Evolutionary conservation across 2,888 invertebrate species (phyloP).

Genomic region (Encarsia formosa): DNA sequence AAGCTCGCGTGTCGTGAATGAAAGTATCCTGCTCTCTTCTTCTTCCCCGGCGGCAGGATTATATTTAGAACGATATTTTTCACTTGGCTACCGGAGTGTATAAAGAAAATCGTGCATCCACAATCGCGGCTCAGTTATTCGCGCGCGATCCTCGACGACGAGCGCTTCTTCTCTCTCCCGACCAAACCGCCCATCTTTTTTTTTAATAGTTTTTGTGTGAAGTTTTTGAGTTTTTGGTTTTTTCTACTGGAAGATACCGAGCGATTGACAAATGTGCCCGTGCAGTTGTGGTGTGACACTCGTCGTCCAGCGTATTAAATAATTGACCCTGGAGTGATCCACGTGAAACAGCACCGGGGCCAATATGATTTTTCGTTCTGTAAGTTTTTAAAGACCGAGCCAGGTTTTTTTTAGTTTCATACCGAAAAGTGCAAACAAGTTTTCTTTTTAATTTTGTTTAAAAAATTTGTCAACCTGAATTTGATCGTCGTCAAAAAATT

Average conservation of each 20-base stretch:
- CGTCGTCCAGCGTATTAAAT: background rate
- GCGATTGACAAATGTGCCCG: conserved; percentile 17
- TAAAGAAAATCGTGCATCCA: conserved; percentile 52
- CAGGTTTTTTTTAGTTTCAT: no score
- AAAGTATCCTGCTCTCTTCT: conserved; percentile 46
- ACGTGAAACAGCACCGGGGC: conserved; percentile 21
- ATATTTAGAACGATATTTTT: conserved; percentile 53
- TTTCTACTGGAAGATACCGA: no score
- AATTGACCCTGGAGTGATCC: background rate
- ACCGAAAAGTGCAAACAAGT: no score
- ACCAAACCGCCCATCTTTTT: no score
- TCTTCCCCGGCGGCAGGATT: conserved; percentile 41
- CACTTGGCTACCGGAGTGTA: conserved; percentile 52
- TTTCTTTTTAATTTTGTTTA: no score
- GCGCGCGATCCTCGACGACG: conserved; percentile 37
- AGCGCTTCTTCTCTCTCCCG: no score
- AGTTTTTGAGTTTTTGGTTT: no score
- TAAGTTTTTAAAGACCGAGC: conserved; percentile 42
- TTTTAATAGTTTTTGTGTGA: no score
- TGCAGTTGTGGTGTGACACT: background rate
- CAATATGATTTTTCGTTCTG: conserved; percentile 41
- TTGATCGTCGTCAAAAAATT: no score
- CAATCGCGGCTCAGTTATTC: conserved; percentile 50
- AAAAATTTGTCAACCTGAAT: no score
- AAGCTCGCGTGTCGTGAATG: conserved; percentile 50